Evolutionary conservation across 37 sponge, comb jelly and placozoan species (phyloP), one percentile per base, ranked within the genome.

Genomic region (Tethya wilhelma): DNA sequence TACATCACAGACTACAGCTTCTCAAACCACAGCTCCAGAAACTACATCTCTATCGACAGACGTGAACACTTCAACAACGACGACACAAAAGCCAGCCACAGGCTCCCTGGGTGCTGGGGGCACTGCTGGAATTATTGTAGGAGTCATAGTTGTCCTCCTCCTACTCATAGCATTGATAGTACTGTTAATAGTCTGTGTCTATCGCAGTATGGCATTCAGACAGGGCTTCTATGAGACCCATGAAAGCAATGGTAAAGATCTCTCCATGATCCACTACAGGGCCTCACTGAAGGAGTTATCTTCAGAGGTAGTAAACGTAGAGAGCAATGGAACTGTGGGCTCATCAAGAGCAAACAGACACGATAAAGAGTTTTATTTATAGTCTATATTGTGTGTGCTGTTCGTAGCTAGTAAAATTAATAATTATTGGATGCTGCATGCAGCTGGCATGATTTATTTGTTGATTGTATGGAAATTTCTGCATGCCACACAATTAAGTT

Each of bases 231-330:
- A 82, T 39, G 4, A n/a, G 22, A 82, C 82, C 1, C 0, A 71
- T 62, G 82, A 82, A 42, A 63, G 53, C 46, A 71, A 60, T 9
- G 65, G 49, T 3, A 42, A 23, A 12, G 55, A 72, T 0, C 36
- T 23, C 20, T 22, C 45, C 23, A 73, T 82, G 45, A 14, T 71
- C 26, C 72, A 60, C 28, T 82, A 82, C 46, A 82, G 82, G 44
- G 73, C 82, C 5, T 82, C 82, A 45, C 49, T 82, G 37, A n/a
- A 65, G 41, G 55, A 78, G 67, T 37, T 78, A n/a, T 49, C 79
- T 23, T 78, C 79, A 20, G 79, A 78, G 67, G 2, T 22, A 33
- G 67, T 78, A 4, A 66, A 23, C n/a, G 2, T 32, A 2, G 38
- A 46, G 20, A 66, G 2, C 26, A 42, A 77, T 1, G 28, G 32